phyloP scores from a whole-genome alignment of 2,797 vertebrate genomes.

The Sphenopsis melanotis region DNA sequence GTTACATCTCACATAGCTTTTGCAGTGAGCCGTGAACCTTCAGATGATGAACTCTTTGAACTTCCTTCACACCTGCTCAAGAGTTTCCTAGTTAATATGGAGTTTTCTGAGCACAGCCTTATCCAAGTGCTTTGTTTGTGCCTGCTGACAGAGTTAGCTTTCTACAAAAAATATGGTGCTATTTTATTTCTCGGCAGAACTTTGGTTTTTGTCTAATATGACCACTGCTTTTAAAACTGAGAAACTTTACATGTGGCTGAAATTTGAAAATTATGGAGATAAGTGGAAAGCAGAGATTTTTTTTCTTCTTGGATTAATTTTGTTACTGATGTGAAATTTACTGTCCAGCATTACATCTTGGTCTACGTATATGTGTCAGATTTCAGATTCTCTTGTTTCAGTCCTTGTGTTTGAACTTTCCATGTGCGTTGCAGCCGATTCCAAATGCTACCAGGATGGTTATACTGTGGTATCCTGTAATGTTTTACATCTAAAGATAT shows the following conservation, averaged over 20 bases:
- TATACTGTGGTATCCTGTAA: background rate
- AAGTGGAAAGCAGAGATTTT: background rate
- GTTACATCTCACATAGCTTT: background rate
- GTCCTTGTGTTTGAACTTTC: constrained; percentile 7
- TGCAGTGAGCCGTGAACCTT: background rate
- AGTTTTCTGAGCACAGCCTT: background rate
- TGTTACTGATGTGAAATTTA: constrained; percentile 13
- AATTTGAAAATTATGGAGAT: background rate
- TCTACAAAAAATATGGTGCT: background rate
- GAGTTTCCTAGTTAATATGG: background rate
- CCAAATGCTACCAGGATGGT: constrained; percentile 4
- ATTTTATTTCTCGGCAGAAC: background rate
- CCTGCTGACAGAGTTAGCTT: background rate
- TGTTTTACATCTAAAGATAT: background rate
- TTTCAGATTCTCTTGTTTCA: constrained; percentile 21
- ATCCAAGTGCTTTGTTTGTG: background rate
- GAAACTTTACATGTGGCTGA: background rate
- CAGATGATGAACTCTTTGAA: background rate
- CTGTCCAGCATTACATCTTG: constrained; percentile 1
- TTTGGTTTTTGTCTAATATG: background rate
- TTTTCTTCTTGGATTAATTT: constrained; percentile 21
- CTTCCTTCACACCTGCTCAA: background rate
- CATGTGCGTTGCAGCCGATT: background rate
- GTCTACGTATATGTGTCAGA: background rate
- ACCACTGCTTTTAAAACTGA: background rate